A percentile compares a stretch with the other conserved stretches of the same genome.
Evolutionary conservation across 1,140 invertebrate genomes (phyloP).

Genomic region (Onthophagus taurus): DNA sequence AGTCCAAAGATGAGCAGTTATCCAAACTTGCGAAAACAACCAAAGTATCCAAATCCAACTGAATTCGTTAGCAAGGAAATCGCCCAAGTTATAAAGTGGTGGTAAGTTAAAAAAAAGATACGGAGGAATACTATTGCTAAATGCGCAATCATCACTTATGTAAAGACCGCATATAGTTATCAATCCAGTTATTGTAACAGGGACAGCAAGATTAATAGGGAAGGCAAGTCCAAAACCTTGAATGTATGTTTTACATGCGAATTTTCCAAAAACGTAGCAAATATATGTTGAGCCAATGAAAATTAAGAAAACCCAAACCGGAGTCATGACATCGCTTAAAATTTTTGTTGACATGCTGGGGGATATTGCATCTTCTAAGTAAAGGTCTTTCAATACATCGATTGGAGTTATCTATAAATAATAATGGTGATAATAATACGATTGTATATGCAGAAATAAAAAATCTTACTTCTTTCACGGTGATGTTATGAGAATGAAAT

Average conservation of each 20-base stretch:
- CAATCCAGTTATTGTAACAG: slow-evolving; percentile 54
- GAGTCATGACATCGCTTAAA: slow-evolving; percentile 23
- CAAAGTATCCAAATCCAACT: slow-evolving; percentile 63
- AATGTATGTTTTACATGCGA: slow-evolving; percentile 75
- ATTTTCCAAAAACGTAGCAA: slow-evolving; percentile 67
- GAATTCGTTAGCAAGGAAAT: slow-evolving; percentile 50
- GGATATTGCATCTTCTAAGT: slow-evolving; percentile 29
- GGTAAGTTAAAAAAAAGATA: slow-evolving; percentile 60
- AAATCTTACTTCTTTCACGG: slow-evolving; percentile 43
- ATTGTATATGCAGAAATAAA: too few relatives aligned
- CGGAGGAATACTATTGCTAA: slow-evolving; percentile 49
- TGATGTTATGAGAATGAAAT: slow-evolving; percentile 48
- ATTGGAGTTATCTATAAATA: too few relatives aligned
- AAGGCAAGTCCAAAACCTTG: slow-evolving; percentile 72
- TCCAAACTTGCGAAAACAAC: slow-evolving; percentile 71
- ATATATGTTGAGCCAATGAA: slow-evolving; percentile 56
- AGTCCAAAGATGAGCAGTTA: slow-evolving; percentile 73
- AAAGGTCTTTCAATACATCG: slow-evolving; percentile 16
- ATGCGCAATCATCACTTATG: slow-evolving; percentile 51
- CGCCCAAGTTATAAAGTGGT: slow-evolving; percentile 42
- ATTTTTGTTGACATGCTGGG: slow-evolving; percentile 29
- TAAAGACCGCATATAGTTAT: slow-evolving; percentile 52
- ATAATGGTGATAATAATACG: too few relatives aligned
- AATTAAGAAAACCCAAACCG: slow-evolving; percentile 48
- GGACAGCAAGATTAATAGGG: slow-evolving; percentile 62